phyloP scores from a whole-genome alignment of 2,888 invertebrate species.

The Eupithecia inturbata region DNA sequence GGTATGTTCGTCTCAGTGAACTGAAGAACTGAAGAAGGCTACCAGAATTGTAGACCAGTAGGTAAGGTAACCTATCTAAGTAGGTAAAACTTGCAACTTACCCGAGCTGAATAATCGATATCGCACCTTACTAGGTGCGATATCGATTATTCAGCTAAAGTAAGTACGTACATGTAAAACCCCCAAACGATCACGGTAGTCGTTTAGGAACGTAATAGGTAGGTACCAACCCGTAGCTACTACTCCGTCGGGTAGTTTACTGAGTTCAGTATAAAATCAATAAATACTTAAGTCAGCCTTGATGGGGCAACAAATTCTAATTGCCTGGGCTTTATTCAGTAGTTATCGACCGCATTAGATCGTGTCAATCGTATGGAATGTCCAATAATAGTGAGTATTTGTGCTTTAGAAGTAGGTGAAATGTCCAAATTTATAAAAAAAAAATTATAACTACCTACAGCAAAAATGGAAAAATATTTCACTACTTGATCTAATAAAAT shows the following conservation, averaged over 20 bases:
- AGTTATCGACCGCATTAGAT: conserved; percentile 1
- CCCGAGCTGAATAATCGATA: background rate
- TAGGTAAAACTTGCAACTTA: background rate
- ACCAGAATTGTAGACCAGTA: background rate
- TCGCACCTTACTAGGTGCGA: too few relatives aligned
- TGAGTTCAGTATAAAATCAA: conserved; percentile 17
- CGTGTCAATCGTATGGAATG: background rate
- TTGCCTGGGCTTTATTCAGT: background rate
- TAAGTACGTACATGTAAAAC: background rate
- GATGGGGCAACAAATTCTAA: conserved; percentile 11
- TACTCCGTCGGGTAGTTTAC: conserved; percentile 4
- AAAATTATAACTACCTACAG: background rate
- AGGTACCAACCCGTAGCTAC: background rate
- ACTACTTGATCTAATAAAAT: background rate
- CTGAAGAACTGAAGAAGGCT: too few relatives aligned
- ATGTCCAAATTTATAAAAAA: background rate
- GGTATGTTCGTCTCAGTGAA: too few relatives aligned
- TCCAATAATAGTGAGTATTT: background rate
- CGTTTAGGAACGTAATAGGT: background rate
- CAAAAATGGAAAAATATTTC: background rate
- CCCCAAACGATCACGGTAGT: background rate
- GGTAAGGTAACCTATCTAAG: background rate
- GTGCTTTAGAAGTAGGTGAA: background rate
- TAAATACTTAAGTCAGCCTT: conserved; percentile 22
- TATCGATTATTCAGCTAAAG: too few relatives aligned